Conservation (phyloP, 2,797 vertebrate genomes). For the Lerista edwardsae region DNA sequence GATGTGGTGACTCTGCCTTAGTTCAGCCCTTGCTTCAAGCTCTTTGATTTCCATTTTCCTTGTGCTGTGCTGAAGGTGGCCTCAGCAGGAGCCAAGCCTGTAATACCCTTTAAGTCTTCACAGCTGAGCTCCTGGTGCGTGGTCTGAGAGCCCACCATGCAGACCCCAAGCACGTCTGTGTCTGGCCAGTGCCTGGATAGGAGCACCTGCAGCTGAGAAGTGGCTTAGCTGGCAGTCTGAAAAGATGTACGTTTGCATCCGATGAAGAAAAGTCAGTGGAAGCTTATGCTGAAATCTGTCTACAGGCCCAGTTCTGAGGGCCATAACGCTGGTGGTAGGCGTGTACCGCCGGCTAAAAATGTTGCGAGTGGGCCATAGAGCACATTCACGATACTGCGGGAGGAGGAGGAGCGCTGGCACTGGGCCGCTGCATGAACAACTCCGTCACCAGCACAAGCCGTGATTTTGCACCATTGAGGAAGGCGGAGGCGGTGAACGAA, state of each 20-base stretch:
- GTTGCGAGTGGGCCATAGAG: too few relatives aligned
- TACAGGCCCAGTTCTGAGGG: too few relatives aligned
- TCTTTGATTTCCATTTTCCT: background rate
- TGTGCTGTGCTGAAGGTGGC: background rate
- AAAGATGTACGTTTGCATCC: too few relatives aligned
- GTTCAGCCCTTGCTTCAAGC: background rate
- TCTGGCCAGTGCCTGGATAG: background rate
- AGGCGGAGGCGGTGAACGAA: background rate
- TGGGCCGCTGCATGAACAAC: background rate
- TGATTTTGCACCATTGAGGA: background rate
- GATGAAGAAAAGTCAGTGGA: too few relatives aligned
- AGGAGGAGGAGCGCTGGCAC: too few relatives aligned
- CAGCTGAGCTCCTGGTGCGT: too few relatives aligned
- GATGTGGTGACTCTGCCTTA: background rate
- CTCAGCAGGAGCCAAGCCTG: background rate
- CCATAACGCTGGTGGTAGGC: too few relatives aligned
- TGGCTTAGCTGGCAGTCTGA: too few relatives aligned
- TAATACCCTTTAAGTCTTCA: background rate
- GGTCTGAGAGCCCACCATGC: background rate
- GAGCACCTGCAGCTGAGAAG: too few relatives aligned
- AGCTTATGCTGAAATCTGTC: too few relatives aligned
- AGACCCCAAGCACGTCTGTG: background rate
- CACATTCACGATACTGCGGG: too few relatives aligned
- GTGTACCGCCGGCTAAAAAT: too few relatives aligned
- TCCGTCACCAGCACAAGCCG: background rate